Conservation (phyloP, 2,888 invertebrate genomes). For the Plagodis dolabraria region DNA sequence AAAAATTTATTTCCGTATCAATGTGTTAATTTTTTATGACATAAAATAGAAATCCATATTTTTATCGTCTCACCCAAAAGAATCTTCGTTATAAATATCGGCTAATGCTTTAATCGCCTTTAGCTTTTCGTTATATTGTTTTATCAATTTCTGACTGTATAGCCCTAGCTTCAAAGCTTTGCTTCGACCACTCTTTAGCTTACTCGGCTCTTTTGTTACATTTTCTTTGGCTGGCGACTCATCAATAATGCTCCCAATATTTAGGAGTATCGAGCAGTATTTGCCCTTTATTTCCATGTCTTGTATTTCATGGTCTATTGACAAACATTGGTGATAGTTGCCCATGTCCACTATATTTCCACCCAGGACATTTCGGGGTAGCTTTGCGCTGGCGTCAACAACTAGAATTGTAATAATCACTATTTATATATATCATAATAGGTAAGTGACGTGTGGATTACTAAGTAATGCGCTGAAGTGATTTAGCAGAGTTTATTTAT, state of each 20-base stretch:
- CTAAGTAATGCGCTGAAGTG: too few relatives aligned
- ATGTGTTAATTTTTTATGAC: too few relatives aligned
- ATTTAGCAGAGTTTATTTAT: too few relatives aligned
- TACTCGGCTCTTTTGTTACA: background rate
- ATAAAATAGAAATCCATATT: too few relatives aligned
- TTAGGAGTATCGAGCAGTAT: slow-evolving; percentile 1
- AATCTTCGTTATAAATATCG: background rate
- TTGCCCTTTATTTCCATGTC: slow-evolving; percentile 8
- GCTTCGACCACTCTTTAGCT: background rate
- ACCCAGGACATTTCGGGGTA: background rate
- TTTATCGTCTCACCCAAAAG: background rate
- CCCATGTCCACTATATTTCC: background rate
- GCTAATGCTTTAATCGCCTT: background rate
- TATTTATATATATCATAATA: too few relatives aligned
- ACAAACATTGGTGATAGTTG: slow-evolving; percentile 12
- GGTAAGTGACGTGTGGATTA: too few relatives aligned
- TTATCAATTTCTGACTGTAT: background rate
- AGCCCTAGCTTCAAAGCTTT: background rate
- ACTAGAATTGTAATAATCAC: background rate
- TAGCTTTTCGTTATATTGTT: background rate
- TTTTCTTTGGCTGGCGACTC: background rate
- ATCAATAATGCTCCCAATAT: background rate
- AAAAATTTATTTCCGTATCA: too few relatives aligned
- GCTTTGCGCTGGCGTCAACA: background rate
- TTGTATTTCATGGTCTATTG: background rate